Evolutionary conservation across 2,113 vertebrate species (phyloP).

Genomic region (Astatoreochromis straeleni): DNA sequence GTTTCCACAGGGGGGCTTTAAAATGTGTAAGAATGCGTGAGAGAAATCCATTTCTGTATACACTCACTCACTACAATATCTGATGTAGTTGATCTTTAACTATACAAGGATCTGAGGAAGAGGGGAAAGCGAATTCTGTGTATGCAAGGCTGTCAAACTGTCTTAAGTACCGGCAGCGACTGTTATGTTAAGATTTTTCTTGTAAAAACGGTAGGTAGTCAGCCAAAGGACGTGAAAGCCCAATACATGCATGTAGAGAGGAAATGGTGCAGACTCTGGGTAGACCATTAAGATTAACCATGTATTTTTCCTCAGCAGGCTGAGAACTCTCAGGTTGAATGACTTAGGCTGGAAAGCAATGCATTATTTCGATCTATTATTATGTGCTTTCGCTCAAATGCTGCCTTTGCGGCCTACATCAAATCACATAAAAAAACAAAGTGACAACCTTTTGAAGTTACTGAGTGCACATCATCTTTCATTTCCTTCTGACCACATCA

Average conservation of each 20-base stretch:
- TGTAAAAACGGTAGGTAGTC: slow-evolving; percentile 10
- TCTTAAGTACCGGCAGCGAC: not conserved
- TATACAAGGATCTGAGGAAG: not conserved
- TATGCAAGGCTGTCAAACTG: not conserved
- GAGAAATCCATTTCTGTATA: slow-evolving; percentile 18
- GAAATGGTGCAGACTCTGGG: not conserved
- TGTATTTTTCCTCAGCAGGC: not conserved
- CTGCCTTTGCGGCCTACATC: slow-evolving; percentile 12
- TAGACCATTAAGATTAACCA: slow-evolving; percentile 33
- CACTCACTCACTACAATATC: slow-evolving; percentile 10
- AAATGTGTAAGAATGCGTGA: slow-evolving; percentile 22
- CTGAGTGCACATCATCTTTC: slow-evolving; percentile 52
- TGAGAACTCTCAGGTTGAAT: slow-evolving; percentile 4
- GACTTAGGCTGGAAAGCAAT: not conserved
- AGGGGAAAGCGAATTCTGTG: not conserved
- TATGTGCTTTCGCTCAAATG: slow-evolving; percentile 22
- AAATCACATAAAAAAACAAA: slow-evolving; percentile 32
- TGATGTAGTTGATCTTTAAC: slow-evolving; percentile 8
- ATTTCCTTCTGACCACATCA: slow-evolving; percentile 44
- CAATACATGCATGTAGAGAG: not conserved
- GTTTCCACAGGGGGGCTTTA: slow-evolving; percentile 42
- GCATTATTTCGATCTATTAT: slow-evolving; percentile 46
- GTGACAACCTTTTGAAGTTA: slow-evolving; percentile 51
- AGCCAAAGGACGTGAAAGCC: not conserved
- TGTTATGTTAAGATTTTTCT: not conserved